Conservation (phyloP, 1,140 invertebrate species). For the Scaptomyza hsui region DNA sequence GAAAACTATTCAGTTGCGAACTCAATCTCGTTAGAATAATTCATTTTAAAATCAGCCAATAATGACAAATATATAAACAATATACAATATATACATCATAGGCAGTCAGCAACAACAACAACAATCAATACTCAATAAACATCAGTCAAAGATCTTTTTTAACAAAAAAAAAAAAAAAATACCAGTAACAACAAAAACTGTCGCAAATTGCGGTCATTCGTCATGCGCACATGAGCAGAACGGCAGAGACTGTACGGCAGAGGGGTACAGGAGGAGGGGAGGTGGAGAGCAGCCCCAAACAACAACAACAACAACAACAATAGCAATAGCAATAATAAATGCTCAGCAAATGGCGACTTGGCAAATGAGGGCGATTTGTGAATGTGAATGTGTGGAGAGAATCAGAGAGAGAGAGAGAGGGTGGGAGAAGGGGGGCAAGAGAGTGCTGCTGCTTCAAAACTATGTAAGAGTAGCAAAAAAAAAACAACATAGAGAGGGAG, state of each 20-base stretch:
- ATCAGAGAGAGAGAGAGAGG: neutral
- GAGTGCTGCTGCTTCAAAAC: constrained; percentile 5
- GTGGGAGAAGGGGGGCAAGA: neutral
- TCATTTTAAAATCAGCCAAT: constrained; percentile 69
- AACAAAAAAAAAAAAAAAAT: constrained; percentile 56
- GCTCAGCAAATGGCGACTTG: constrained; percentile 73
- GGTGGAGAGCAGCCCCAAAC: neutral
- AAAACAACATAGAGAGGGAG: constrained; percentile 16
- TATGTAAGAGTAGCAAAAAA: constrained; percentile 40
- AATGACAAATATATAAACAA: constrained; percentile 66
- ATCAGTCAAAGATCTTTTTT: constrained; percentile 68
- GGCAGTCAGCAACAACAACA: constrained; percentile 34
- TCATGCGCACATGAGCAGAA: constrained; percentile 83
- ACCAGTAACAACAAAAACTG: constrained; percentile 57
- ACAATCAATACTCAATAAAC: constrained; percentile 57
- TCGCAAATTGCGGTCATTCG: constrained; percentile 83
- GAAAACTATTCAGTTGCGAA: constrained; percentile 12
- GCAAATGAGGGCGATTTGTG: constrained; percentile 54
- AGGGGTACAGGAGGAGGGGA: neutral
- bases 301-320: neutral
- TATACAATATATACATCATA: constrained; percentile 13
- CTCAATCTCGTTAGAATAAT: constrained; percentile 51
- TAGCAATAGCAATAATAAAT: constrained; percentile 36
- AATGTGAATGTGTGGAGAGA: neutral
- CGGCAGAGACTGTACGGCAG: constrained; percentile 38